Conservation (phyloP, 2,797 vertebrate species). For the Pseudocheirus occidentalis region DNA sequence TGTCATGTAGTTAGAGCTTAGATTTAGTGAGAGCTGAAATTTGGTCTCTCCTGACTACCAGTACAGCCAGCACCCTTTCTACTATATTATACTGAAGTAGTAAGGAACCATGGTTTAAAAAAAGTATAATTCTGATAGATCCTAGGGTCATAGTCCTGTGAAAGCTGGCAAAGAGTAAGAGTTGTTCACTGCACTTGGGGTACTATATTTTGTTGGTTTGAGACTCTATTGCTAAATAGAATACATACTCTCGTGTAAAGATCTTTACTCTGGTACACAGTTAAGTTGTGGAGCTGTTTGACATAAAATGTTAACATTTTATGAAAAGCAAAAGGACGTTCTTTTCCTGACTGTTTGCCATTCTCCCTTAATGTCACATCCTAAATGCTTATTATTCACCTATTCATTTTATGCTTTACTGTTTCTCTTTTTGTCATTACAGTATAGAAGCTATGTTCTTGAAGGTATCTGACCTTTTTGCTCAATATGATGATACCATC, state of each 20-base stretch:
- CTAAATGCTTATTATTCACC: background rate
- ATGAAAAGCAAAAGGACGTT: background rate
- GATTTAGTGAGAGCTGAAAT: background rate
- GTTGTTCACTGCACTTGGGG: background rate
- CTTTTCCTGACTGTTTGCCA: background rate
- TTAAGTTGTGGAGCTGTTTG: background rate
- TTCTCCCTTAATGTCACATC: background rate
- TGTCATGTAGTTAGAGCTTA: no score
- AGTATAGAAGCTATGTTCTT: no score
- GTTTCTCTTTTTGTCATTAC: background rate
- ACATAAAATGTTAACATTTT: background rate
- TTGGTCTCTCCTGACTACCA: background rate
- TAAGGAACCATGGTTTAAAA: background rate
- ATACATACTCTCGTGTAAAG: background rate
- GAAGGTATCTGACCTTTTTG: no score
- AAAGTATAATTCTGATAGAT: background rate
- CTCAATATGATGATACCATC: background rate
- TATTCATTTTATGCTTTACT: background rate
- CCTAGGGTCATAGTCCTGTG: background rate
- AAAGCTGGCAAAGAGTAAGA: background rate
- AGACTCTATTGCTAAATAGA: background rate
- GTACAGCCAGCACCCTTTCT: background rate
- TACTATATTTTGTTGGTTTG: background rate
- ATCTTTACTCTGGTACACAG: background rate
- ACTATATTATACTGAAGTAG: background rate